These are phyloP conservation scores for Macrotis lagotis DNA, from an alignment of 2,113 vertebrate species.

Conservation along the genomic window DNA sequence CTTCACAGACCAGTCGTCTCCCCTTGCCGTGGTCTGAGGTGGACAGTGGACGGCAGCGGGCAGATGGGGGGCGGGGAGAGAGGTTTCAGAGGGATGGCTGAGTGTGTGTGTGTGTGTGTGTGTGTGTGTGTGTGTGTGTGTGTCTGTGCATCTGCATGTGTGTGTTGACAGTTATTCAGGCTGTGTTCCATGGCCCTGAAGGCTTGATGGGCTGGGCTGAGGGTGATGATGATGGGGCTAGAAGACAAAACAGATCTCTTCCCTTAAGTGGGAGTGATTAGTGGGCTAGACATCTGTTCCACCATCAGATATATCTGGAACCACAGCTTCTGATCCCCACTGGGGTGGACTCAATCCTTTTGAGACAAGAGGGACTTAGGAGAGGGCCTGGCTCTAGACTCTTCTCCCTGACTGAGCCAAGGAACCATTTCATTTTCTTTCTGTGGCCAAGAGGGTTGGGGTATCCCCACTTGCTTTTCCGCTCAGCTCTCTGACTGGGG, in stretches of 20 bases:
- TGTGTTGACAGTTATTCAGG: background rate
- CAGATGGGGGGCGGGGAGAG: background rate
- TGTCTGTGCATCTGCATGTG: background rate
- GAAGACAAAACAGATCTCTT: background rate
- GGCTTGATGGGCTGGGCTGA: background rate
- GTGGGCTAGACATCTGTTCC: background rate
- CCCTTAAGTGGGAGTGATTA: background rate
- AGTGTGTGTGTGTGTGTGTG: no score
- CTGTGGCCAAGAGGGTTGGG: background rate
- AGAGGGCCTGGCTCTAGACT: background rate
- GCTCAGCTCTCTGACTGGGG: background rate
- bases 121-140: no score
- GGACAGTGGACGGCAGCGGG: background rate
- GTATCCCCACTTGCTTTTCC: background rate
- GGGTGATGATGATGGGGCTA: background rate
- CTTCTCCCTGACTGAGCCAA: background rate
- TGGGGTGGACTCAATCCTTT: background rate
- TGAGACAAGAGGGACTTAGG: background rate
- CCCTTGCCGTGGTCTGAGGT: background rate
- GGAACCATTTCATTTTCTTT: background rate
- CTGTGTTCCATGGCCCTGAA: background rate
- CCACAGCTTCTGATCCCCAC: background rate
- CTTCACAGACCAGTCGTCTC: background rate
- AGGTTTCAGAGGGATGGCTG: background rate
- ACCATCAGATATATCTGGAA: background rate